These are phyloP conservation scores for Nebria brevicollis DNA, from an alignment of 2,888 invertebrate genomes.

Conservation along the genomic window DNA sequence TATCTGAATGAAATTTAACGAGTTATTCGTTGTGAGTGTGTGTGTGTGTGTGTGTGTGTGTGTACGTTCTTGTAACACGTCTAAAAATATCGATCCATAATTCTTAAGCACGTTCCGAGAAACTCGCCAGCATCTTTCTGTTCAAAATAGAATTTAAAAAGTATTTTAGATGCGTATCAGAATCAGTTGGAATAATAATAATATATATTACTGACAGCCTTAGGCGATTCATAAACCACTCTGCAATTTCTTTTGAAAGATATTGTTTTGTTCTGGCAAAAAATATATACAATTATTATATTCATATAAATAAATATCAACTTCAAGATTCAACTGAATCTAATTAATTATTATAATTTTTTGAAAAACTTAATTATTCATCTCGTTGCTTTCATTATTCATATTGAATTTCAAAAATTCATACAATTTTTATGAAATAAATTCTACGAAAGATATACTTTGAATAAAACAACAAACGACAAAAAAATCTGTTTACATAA, in stretches of 20 bases:
- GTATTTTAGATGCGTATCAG: conserved; percentile 37
- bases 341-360: background rate
- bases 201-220: background rate
- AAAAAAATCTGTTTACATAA: background rate
- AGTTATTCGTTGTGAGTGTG: conserved; percentile 2
- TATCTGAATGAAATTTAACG: conserved; percentile 34
- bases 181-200: conserved; percentile 16
- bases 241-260: background rate
- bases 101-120: conserved; percentile 34
- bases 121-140: conserved; percentile 27
- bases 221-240: background rate
- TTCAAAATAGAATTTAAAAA: conserved; percentile 39
- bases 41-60: background rate
- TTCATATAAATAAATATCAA: background rate
- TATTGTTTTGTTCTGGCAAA: background rate
- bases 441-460: background rate
- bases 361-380: too few species aligned
- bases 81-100: conserved; percentile 41
- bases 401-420: too few species aligned
- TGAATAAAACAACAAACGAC: background rate
- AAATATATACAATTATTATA: background rate
- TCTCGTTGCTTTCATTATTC: too few species aligned
- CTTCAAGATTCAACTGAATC: background rate
- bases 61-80: conserved; percentile 23
- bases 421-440: too few species aligned